phyloP scores from a whole-genome alignment of 1,140 invertebrate species.

The Drosophila baimaii region DNA sequence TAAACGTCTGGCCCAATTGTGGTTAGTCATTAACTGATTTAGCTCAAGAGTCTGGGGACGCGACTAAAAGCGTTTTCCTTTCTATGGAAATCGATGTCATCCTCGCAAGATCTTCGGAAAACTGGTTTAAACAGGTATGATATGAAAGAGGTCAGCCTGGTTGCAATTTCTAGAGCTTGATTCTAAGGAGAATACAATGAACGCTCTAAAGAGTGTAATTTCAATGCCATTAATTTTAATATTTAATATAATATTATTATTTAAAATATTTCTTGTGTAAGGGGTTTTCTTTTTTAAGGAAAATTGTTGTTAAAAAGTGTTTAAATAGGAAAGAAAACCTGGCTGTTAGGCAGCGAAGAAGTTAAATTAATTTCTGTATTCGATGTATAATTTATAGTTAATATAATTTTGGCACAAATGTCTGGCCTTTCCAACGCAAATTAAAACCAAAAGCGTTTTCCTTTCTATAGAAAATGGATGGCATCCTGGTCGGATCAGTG shows the following conservation, averaged over 20 bases:
- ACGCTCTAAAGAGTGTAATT: neutral
- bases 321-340: too few relatives aligned
- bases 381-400: neutral
- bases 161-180: neutral
- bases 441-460: constrained; percentile 16
- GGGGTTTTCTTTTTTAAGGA: too few relatives aligned
- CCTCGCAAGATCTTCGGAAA: constrained; percentile 4
- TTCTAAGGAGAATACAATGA: neutral
- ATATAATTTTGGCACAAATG: neutral
- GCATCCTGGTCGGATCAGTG: constrained; percentile 1
- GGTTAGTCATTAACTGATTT: neutral
- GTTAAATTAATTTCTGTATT: too few relatives aligned
- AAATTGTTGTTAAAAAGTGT: too few relatives aligned
- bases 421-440: neutral
- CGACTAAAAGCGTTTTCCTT: neutral
- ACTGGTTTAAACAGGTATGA: neutral
- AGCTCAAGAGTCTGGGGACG: constrained; percentile 1
- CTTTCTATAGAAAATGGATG: constrained; percentile 13
- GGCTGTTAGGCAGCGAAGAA: too few relatives aligned
- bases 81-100: constrained; percentile 10
- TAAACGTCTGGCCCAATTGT: neutral
- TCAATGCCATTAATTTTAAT: neutral
- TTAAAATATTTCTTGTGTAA: too few relatives aligned
- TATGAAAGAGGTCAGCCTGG: constrained; percentile 7
- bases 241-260: neutral